Evolutionary conservation across 2,888 invertebrate species (phyloP), one percentile per base, ranked within the genome.

Genomic region (Serripes groenlandicus): DNA sequence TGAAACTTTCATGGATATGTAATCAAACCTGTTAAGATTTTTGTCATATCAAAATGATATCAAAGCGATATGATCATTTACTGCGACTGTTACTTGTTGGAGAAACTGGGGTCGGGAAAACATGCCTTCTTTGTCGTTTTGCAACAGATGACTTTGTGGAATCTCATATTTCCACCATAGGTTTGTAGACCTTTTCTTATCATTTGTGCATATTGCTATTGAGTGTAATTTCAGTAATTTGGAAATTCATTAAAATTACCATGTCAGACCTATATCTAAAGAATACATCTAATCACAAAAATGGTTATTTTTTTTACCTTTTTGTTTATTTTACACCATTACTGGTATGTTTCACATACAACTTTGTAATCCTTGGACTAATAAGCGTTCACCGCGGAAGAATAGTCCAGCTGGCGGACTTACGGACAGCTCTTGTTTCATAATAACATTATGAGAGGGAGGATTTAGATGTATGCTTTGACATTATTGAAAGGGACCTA

Each of bases 41-140:
- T 42, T 42, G 42, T 11, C 42, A n/a, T n/a, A n/a, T n/a, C 60
- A 62, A 1, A 30, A 86, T 83, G 78, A 90, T 92, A 85, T 89
- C 92, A 3, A 91, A 91, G 68, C 79, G 91, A 32, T 92, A 92
- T 82, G 92, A 92, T 75, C 78, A 90, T 2, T 78, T 92, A 37
- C 56, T 91, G 42, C 88, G 92, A 18, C 78, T 92, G 18, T 73
- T 92, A 34, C 84, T 92, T 70, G 89, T 92, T 64, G 92, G 92
- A 18, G 92, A 92, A 77, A 90, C 91, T 7, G 92, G 92, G 23
- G 92, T 92, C 1, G 92, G 92, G 18, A 92, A 92, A 76, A 92
- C 92, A 0, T 92, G 92, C 75, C 78, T 92, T 5, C 85, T 92
- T 7, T 92, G 92, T 83, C 89, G 89, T 64, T 92, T 90, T 80